These are phyloP conservation scores for Caenorhabditis wallacei DNA, from an alignment of 2,888 invertebrate species.

Conservation along the genomic window DNA sequence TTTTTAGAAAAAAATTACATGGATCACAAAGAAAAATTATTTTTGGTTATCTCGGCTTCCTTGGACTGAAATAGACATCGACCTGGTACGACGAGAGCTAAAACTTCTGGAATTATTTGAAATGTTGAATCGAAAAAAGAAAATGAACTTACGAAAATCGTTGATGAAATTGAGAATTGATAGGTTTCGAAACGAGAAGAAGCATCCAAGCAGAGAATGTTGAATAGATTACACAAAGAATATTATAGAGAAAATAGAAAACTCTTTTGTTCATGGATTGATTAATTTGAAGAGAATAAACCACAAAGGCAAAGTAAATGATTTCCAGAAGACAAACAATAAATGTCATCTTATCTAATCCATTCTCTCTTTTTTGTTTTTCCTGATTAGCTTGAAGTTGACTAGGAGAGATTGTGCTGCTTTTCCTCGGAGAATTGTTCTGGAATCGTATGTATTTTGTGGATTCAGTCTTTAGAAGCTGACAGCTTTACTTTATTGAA, in stretches of 20 bases:
- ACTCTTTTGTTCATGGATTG: slow-evolving; percentile 53
- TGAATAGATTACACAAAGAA: slow-evolving; percentile 56
- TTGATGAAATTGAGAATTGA: slow-evolving; percentile 36
- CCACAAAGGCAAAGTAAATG: slow-evolving; percentile 53
- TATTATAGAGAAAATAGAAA: slow-evolving; percentile 61
- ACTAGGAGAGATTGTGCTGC: neutral
- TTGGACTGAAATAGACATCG: slow-evolving; percentile 41
- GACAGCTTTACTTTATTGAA: slow-evolving; percentile 41
- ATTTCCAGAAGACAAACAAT: slow-evolving; percentile 58
- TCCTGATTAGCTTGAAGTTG: slow-evolving; percentile 17
- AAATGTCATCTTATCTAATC: slow-evolving; percentile 54
- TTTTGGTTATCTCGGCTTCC: slow-evolving; percentile 41
- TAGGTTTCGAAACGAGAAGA: slow-evolving; percentile 54
- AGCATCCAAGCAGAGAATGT: slow-evolving; percentile 67
- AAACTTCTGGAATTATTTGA: neutral
- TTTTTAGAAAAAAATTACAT: slow-evolving; percentile 1
- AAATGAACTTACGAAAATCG: slow-evolving; percentile 27
- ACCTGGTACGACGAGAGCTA: slow-evolving; percentile 6
- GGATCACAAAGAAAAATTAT: neutral
- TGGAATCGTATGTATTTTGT: no score
- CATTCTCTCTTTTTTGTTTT: slow-evolving; percentile 50
- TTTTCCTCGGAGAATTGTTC: no score
- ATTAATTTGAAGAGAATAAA: slow-evolving; percentile 55
- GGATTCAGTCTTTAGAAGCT: no score
- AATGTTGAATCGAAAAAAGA: neutral